Evolutionary conservation across 37 sponge, comb jelly and placozoan genomes (phyloP).

Genomic region (Hormiphora californensis): DNA sequence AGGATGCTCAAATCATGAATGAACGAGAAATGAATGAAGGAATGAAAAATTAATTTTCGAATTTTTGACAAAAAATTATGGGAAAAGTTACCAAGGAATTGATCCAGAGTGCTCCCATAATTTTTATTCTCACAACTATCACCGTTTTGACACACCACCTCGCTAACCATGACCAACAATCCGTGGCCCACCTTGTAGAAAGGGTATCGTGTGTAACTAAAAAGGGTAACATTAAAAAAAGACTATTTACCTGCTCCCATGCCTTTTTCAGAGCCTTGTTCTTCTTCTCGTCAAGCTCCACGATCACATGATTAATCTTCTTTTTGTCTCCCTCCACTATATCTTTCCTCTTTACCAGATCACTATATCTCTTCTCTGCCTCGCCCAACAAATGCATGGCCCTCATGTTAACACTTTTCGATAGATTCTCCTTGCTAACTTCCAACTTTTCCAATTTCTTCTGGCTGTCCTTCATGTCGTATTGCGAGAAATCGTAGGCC

Average conservation of each 20-base stretch:
- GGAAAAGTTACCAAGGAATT: no score
- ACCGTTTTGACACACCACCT: no score
- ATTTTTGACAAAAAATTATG: no score
- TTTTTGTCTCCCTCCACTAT: slow-evolving; percentile 92
- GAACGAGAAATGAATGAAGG: no score
- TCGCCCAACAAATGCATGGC: slow-evolving; percentile 98
- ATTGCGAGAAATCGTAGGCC: slow-evolving; percentile 82
- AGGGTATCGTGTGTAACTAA: neutral
- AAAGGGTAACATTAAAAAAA: neutral
- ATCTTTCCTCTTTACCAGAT: slow-evolving; percentile 84
- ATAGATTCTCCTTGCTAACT: slow-evolving; percentile 65
- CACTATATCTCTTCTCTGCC: slow-evolving; percentile 94
- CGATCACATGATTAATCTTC: slow-evolving; percentile 83
- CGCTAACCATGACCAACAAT: no score
- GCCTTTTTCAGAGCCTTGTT: slow-evolving; percentile 80
- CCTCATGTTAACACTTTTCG: slow-evolving; percentile 94
- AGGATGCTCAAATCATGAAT: no score
- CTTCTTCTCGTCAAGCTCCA: slow-evolving; percentile 94
- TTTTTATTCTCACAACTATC: no score
- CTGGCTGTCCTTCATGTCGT: slow-evolving; percentile 62
- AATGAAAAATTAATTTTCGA: no score
- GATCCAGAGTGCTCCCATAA: no score
- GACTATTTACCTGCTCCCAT: slow-evolving; percentile 70
- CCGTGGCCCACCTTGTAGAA: no score
- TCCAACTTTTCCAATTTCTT: slow-evolving; percentile 62